phyloP scores from a whole-genome alignment of 2,797 vertebrate genomes.

The Balearica regulorum region DNA sequence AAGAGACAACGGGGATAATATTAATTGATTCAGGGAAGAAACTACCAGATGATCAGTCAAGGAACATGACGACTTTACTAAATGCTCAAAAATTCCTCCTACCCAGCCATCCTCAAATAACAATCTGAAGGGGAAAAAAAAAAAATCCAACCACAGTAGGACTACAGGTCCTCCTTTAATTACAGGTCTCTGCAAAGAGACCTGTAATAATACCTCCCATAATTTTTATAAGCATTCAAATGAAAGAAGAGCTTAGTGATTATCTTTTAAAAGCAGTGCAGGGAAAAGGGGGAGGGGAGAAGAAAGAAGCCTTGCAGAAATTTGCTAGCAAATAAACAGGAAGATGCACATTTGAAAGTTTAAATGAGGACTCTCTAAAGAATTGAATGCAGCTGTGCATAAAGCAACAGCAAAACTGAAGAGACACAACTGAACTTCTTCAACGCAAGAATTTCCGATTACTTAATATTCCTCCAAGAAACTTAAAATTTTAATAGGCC shows the following conservation, averaged over 20 bases:
- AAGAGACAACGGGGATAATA: neutral
- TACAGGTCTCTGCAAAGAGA: neutral
- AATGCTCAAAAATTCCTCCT: neutral
- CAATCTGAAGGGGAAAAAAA: neutral
- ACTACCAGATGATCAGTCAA: neutral
- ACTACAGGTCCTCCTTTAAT: neutral
- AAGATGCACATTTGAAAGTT: neutral
- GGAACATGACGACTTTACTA: neutral
- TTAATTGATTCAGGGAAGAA: neutral
- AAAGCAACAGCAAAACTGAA: neutral
- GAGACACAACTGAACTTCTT: neutral
- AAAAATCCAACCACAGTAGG: neutral
- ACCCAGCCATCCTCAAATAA: neutral
- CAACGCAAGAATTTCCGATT: neutral
- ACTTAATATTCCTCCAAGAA: neutral
- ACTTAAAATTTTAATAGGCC: neutral
- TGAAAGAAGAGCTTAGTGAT: neutral
- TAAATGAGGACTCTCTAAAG: conserved; percentile 2
- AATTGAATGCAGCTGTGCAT: neutral
- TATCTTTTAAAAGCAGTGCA: neutral
- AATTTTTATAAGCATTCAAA: neutral
- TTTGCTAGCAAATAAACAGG: neutral
- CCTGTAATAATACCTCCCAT: neutral
- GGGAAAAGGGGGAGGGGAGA: neutral
- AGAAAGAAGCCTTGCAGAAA: neutral